Percentiles rank a stretch among this genome's conserved stretches.
phyloP scores from a whole-genome alignment of 2,888 invertebrate genomes.

The Lagria hirta region DNA sequence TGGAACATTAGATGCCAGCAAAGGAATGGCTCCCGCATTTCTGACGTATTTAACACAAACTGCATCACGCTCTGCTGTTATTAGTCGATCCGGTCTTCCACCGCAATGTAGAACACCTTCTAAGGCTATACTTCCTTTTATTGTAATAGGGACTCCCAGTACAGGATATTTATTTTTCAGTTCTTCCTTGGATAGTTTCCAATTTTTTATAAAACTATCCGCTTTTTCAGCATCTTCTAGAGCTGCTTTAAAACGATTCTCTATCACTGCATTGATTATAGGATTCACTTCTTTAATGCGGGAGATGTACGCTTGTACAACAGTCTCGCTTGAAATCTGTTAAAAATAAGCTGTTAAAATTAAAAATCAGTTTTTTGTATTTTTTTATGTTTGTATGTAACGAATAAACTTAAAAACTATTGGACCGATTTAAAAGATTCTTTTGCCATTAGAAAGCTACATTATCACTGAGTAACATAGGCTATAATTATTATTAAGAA shows the following conservation, averaged over 20 bases:
- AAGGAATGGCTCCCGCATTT: constrained; percentile 75
- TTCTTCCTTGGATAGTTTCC: constrained; percentile 56
- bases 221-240: constrained; percentile 72
- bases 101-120: constrained; percentile 64
- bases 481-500: no score
- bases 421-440: no score
- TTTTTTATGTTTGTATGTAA: no score
- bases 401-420: no score
- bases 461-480: no score
- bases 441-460: no score
- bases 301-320: constrained; percentile 72
- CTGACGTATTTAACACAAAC: constrained; percentile 63
- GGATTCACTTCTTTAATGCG: constrained; percentile 78
- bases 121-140: constrained; percentile 65
- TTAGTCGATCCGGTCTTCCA: constrained; percentile 59
- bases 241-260: constrained; percentile 75
- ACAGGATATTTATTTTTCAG: constrained; percentile 71
- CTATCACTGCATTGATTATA: constrained; percentile 76
- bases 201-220: constrained; percentile 66
- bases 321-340: constrained; percentile 70
- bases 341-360: constrained; percentile 37
- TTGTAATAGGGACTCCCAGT: constrained; percentile 81
- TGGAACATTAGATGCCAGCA: constrained; percentile 82
- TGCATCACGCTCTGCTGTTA: constrained; percentile 67
- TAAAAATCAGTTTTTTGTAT: constrained; percentile 5